These are phyloP conservation scores for Sceloporus tristichus DNA, from an alignment of 2,113 vertebrate genomes.

Conservation along the genomic window DNA sequence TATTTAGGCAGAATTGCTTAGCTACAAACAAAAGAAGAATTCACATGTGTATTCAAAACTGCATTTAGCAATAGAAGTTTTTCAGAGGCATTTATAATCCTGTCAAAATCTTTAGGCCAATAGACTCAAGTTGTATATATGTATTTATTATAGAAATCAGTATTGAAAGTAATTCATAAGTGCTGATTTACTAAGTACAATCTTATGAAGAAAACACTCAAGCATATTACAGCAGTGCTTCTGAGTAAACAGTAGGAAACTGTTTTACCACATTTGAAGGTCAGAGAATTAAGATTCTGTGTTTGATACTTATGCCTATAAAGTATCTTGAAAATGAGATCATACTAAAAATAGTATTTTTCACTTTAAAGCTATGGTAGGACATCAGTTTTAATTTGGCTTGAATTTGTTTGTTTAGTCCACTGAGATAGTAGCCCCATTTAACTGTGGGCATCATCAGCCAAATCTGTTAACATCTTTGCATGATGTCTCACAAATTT, in stretches of 20 bases:
- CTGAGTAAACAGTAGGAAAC: background rate
- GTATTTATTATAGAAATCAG: background rate
- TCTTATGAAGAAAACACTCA: background rate
- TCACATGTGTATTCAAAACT: background rate
- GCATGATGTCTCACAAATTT: background rate
- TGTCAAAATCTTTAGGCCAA: background rate
- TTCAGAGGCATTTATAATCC: background rate
- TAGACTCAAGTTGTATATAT: background rate
- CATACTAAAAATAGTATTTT: background rate
- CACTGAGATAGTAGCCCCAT: background rate
- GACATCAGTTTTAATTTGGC: background rate
- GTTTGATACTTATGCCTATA: background rate
- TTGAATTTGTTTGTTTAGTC: background rate
- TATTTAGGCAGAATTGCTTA: background rate
- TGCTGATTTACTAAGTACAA: background rate
- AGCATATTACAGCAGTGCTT: background rate
- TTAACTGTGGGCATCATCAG: background rate
- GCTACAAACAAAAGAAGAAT: background rate
- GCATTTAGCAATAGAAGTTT: background rate
- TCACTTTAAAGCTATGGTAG: background rate
- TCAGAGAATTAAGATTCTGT: no score
- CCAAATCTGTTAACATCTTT: no score
- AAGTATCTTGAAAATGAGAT: background rate
- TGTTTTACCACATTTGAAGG: no score
- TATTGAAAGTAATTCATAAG: background rate